These are phyloP conservation scores for Campoplex nolae DNA, from an alignment of 2,888 invertebrate species.

Conservation along the genomic window DNA sequence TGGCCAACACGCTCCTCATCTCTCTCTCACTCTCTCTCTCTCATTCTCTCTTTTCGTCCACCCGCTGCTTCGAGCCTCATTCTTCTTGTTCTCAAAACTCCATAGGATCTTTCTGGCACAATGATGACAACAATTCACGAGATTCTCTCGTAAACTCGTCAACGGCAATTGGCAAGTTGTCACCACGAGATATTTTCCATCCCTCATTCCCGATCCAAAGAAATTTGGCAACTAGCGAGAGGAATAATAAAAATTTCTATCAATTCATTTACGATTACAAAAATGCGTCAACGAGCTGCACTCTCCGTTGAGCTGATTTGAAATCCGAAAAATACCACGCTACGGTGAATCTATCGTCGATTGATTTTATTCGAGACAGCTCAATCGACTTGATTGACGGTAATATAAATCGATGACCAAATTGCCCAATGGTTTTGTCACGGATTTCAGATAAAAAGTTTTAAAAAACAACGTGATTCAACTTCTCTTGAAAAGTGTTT, in stretches of 20 bases:
- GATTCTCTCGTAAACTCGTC: conserved; percentile 45
- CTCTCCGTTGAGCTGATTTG: neutral
- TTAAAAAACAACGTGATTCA: neutral
- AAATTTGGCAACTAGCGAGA: neutral
- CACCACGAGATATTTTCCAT: neutral
- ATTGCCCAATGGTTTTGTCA: neutral
- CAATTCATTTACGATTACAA: neutral
- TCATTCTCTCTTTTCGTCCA: conserved; percentile 9
- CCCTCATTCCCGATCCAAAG: neutral
- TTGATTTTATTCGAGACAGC: neutral
- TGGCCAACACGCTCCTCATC: conserved; percentile 25
- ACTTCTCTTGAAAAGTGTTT: neutral
- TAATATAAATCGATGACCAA: neutral
- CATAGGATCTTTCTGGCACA: conserved; percentile 55
- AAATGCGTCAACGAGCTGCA: neutral
- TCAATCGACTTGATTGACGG: neutral
- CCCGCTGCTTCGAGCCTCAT: conserved; percentile 36
- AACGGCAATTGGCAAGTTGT: conserved; percentile 13
- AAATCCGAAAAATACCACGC: neutral
- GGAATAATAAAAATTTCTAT: neutral
- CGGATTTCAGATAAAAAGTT: neutral
- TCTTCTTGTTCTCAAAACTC: conserved; percentile 12
- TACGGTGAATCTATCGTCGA: neutral
- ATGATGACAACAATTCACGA: conserved; percentile 67
- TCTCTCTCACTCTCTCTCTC: neutral